phyloP scores from a whole-genome alignment of 2,797 vertebrate species.

The Hoplostethus mediterraneus region DNA sequence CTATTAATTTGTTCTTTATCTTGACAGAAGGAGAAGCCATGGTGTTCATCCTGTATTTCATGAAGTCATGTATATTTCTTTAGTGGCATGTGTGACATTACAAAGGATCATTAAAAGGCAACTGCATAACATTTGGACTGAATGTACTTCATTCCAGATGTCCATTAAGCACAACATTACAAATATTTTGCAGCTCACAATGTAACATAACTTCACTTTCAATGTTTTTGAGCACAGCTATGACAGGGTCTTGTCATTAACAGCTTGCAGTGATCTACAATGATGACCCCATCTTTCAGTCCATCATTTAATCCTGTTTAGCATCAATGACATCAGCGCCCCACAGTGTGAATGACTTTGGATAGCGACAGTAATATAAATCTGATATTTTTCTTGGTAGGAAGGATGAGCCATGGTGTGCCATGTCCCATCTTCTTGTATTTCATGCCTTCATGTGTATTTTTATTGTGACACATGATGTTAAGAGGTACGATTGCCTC shows the following conservation, averaged over 20 bases:
- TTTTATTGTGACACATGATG: not conserved
- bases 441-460: not conserved
- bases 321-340: conserved; percentile 12
- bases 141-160: no score
- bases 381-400: conserved; percentile 28
- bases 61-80: not conserved
- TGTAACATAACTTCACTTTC: not conserved
- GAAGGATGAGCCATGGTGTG: not conserved
- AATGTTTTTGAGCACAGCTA: not conserved
- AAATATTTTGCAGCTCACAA: no score
- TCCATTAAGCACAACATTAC: no score
- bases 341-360: not conserved
- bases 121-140: not conserved
- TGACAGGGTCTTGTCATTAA: conserved; percentile 27
- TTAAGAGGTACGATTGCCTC: conserved; percentile 10
- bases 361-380: not conserved
- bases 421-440: not conserved
- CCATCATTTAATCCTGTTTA: conserved; percentile 28
- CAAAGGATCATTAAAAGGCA: conserved; percentile 16
- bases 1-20: no score
- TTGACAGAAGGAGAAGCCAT: no score
- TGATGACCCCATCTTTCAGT: conserved; percentile 16
- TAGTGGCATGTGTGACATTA: not conserved
- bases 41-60: no score
- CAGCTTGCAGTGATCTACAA: conserved; percentile 9